phyloP scores from a whole-genome alignment of 2,797 vertebrate genomes.

The Schizopygopsis pylzovi region DNA sequence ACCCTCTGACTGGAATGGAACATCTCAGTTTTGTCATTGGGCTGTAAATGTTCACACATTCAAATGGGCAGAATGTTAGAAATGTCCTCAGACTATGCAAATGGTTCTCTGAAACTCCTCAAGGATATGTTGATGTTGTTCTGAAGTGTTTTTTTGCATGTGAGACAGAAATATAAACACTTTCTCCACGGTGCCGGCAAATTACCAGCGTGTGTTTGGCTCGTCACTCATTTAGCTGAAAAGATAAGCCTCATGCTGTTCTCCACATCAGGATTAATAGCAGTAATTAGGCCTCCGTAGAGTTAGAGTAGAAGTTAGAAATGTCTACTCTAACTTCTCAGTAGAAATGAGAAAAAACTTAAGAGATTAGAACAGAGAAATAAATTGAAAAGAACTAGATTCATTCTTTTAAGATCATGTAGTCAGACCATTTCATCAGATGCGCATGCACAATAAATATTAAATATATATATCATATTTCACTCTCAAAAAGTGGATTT shows the following conservation, averaged over 20 bases:
- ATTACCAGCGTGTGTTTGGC: slow-evolving; percentile 1
- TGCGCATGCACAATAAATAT: background rate
- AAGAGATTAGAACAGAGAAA: background rate
- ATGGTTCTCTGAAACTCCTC: background rate
- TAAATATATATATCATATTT: slow-evolving; percentile 6
- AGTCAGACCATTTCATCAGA: background rate
- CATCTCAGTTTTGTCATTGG: slow-evolving; percentile 1
- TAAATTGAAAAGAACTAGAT: background rate
- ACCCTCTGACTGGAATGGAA: slow-evolving; percentile 26
- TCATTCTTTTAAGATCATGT: background rate
- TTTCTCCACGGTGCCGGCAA: background rate
- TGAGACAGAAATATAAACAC: slow-evolving; percentile 3
- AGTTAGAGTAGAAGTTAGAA: background rate
- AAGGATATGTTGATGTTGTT: background rate
- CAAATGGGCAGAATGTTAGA: slow-evolving; percentile 20
- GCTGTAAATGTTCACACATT: slow-evolving; percentile 47
- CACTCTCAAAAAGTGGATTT: background rate
- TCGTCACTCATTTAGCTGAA: slow-evolving; percentile 28
- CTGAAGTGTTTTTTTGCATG: background rate
- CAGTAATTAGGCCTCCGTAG: slow-evolving; percentile 33
- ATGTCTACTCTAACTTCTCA: no score
- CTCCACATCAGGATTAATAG: slow-evolving; percentile 31
- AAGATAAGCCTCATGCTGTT: slow-evolving; percentile 33
- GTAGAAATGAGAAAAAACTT: background rate
- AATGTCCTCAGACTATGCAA: background rate